A percentile compares a stretch with the other conserved stretches of the same genome.
Evolutionary conservation across 1,140 invertebrate genomes (phyloP).

Genomic region (Drosophila bifasciata): DNA sequence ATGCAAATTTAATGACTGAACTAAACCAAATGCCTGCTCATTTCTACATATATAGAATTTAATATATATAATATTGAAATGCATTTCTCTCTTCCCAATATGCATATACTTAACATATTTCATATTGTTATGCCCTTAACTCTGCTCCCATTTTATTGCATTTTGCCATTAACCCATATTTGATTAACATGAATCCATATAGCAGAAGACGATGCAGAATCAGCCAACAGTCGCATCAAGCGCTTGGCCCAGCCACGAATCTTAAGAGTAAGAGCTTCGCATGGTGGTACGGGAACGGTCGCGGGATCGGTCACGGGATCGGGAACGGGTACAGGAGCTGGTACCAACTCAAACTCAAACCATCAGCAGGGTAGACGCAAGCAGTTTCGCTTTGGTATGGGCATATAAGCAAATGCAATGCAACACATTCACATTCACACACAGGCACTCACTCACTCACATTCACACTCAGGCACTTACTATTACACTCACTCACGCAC

Average conservation of each 20-base stretch:
- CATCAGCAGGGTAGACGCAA: slow-evolving; percentile 70
- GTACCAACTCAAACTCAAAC: slow-evolving; percentile 13
- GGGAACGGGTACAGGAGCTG: slow-evolving; percentile 26
- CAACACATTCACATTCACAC: background rate
- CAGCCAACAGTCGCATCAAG: slow-evolving; percentile 68
- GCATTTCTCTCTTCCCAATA: background rate
- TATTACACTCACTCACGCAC: background rate
- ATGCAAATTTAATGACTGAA: background rate
- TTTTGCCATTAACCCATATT: slow-evolving; percentile 22
- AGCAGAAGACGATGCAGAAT: slow-evolving; percentile 42
- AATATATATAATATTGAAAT: too few relatives aligned
- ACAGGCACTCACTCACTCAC: slow-evolving; percentile 8
- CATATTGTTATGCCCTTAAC: slow-evolving; percentile 6
- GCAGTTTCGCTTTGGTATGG: slow-evolving; percentile 86
- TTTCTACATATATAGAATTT: too few relatives aligned
- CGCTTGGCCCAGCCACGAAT: slow-evolving; percentile 83
- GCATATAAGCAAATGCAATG: slow-evolving; percentile 32
- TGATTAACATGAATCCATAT: slow-evolving; percentile 17
- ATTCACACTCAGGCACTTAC: slow-evolving; percentile 84
- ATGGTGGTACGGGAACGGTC: slow-evolving; percentile 60
- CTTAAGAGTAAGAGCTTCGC: slow-evolving; percentile 77
- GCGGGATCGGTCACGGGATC: slow-evolving; percentile 70
- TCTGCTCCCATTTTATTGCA: slow-evolving; percentile 19
- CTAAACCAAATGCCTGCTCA: slow-evolving; percentile 6
- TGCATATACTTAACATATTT: background rate